phyloP scores from a whole-genome alignment of 2,797 vertebrate genomes.

The Philypnodon macrostomus region DNA sequence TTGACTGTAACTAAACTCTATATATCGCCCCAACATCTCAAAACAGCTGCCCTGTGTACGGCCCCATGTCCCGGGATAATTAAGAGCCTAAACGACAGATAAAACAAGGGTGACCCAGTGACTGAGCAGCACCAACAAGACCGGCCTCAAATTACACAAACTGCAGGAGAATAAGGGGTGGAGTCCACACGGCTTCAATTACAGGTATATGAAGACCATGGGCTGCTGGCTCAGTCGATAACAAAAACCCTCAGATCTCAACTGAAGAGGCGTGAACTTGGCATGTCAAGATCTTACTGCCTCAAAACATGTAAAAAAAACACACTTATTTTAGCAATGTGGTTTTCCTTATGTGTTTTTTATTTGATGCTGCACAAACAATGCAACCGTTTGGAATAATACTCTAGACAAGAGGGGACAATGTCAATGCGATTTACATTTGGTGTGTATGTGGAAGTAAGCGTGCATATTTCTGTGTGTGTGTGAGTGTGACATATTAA shows the following conservation, averaged over 20 bases:
- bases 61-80: conserved; percentile 28
- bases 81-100: conserved; percentile 47
- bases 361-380: no score
- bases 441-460: no score
- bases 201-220: conserved; percentile 40
- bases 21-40: conserved; percentile 9
- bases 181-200: conserved; percentile 52
- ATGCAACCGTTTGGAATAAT: no score
- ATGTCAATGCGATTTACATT: no score
- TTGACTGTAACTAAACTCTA: neutral
- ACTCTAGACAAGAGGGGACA: no score
- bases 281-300: no score
- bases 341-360: no score
- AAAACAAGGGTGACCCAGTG: conserved; percentile 57
- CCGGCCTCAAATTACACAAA: conserved; percentile 63
- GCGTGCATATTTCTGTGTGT: no score
- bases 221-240: conserved; percentile 19
- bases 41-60: conserved; percentile 23
- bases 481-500: no score
- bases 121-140: conserved; percentile 35
- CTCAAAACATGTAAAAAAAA: neutral
- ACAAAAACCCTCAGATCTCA: conserved; percentile 32
- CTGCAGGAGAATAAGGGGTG: conserved; percentile 66
- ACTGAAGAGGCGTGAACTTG: conserved; percentile 20
- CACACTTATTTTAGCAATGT: neutral